Evolutionary conservation across 2,797 vertebrate species (phyloP), one percentile per base, ranked within the genome.

Genomic region (Enteromius thamalakanensis): DNA sequence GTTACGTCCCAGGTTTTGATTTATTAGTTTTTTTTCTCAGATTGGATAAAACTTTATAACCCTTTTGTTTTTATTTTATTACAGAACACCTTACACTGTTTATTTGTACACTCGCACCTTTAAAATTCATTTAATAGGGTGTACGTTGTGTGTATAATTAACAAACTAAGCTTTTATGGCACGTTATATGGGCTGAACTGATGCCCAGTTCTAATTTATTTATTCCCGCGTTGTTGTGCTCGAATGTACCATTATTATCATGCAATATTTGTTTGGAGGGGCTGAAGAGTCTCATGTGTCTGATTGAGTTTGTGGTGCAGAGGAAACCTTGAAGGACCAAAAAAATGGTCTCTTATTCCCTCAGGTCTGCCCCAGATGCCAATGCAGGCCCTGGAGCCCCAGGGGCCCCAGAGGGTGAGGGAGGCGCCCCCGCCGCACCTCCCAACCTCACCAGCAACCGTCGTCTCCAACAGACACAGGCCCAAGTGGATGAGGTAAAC

Each of bases 401-500:
- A 0, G 91, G 93, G 3, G 89, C 89, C 55, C 81, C 93, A 1
- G 95, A 95, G 14, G 94, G 92, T 2, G 91, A 93, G 14, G 96
- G 95, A 75, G 96, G 93, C 26, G 49, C 93, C 79, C 83, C 91
- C 0, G 91, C 88, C 0, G 29, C 89, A 0, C 88, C 95, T 82
- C 93, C 94, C 0, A 97, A 97, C 34, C 87, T 91, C 72, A 95
- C 91, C 80, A 96, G 95, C 90, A 96, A 97, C 89, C 93, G 93
- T 12, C 93, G 95, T 7, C 91, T 97, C 83, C 96, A 97, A 88
- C 96, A 97, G 90, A 96, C 95, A 0, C 96, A 97, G 90, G 96
- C 96, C 0, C 96, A 97, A 49, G 94, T 98, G 89, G 96, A 97
- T 60, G 96, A 98, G 95, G 97, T 97, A 85, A 65, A 47, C 11